These are phyloP conservation scores for Sorex maritimensis DNA, from an alignment of 2,797 vertebrate genomes.

Conservation along the genomic window DNA sequence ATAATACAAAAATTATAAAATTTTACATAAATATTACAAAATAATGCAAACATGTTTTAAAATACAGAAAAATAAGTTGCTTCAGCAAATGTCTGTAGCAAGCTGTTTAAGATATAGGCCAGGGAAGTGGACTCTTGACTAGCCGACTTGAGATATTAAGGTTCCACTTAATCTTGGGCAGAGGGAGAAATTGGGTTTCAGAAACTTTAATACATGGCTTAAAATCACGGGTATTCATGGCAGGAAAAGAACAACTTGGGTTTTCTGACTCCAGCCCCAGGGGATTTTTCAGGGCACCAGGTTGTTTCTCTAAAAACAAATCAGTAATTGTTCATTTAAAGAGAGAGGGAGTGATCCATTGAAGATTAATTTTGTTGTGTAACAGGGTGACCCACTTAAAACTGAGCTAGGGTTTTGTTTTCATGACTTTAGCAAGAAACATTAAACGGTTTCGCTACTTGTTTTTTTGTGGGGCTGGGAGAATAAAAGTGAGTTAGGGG, in stretches of 20 bases:
- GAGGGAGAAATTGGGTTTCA: constrained; percentile 14
- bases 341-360: neutral
- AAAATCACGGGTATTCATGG: neutral
- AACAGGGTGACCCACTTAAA: constrained; percentile 38
- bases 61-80: constrained; percentile 48
- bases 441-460: neutral
- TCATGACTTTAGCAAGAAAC: constrained; percentile 35
- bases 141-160: neutral
- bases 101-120: neutral
- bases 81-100: neutral
- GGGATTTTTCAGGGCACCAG: neutral
- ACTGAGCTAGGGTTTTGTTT: constrained; percentile 50
- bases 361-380: constrained; percentile 45
- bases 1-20: neutral
- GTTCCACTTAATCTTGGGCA: neutral
- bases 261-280: neutral
- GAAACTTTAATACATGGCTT: neutral
- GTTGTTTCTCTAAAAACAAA: constrained; percentile 43
- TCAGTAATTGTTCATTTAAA: constrained; percentile 63
- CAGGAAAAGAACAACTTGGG: neutral
- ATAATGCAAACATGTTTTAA: neutral
- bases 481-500: neutral
- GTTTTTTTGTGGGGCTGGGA: neutral
- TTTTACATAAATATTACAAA: no score
- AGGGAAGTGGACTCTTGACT: neutral